Base-by-base conservation (phyloP, 2,113 vertebrate species). In the Peromyscus maniculatus region DNA sequence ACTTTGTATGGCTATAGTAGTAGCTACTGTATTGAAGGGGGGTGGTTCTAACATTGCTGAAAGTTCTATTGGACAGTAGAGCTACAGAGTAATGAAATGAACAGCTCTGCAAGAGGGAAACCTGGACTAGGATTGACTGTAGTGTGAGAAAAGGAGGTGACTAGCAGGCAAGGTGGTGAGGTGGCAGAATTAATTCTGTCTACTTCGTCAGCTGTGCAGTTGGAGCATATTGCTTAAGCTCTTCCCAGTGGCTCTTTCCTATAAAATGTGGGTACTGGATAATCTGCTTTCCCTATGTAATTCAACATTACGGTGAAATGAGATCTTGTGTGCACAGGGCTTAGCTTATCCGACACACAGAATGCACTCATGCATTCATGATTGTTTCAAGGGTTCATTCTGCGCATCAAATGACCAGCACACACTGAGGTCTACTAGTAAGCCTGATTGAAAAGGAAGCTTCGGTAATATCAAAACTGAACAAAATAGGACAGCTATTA, bases 51-150 rank as follows among this genome's bases (percentile, higher is more conserved):
- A 55, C 72, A 52, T 5, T 6, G 5, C 2, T 8, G 82, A 94
- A 78, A 94, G 22, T 80, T 93, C 57, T 82, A 1, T 19, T 12
- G 13, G 31, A 57, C 26, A 82, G 26, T 13, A 8, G 66, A 71
- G 36, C 89, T 72, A 88, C 10, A 84, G 57, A 52, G 15, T 78
- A 67, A 88, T 31, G 21, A 89, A 93, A 39, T 43, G 31, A 94
- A 49, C 8, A 39, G 2, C 10, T 72, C 24, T 80, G 6, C 52
- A 59, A 22, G 52, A 95, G 8, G 33, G 43, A 75, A 71, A 15
- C 22, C 52, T 19, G 43, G n/a, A 69, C 7, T 33, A 77, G 62
- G 3, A 36, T 22, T 82, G n/a, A 46, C 39, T 74, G 59, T 8
- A 89, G 91, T 7, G 33, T 46, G 24, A 62, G 33, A 12, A 36